Evolutionary conservation across 1,140 invertebrate species (phyloP).

Genomic region (Grapholita molesta): DNA sequence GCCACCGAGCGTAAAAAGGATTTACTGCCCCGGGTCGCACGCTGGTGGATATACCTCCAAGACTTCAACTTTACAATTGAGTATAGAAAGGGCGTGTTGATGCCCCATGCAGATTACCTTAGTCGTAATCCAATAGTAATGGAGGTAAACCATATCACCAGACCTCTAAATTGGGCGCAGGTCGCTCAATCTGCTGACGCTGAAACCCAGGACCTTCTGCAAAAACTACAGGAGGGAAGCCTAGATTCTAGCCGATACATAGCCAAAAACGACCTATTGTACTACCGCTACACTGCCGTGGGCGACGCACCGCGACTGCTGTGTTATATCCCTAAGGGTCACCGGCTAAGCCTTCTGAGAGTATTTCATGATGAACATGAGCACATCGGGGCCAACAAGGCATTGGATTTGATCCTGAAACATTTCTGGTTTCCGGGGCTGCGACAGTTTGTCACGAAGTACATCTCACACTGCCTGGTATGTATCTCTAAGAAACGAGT

Average conservation of each 20-base stretch:
- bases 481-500: slow-evolving; percentile 24
- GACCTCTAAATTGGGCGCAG: slow-evolving; percentile 24
- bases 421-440: too few relatives aligned
- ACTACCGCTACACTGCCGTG: not conserved
- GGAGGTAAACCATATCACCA: slow-evolving; percentile 8
- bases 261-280: slow-evolving; percentile 8
- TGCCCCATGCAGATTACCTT: slow-evolving; percentile 45
- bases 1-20: too few relatives aligned
- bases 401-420: too few relatives aligned
- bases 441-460: slow-evolving; percentile 21
- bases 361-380: too few relatives aligned
- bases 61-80: slow-evolving; percentile 36
- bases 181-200: slow-evolving; percentile 23
- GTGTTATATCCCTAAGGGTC: too few relatives aligned
- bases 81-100: slow-evolving; percentile 41
- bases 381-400: not conserved
- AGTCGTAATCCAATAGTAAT: slow-evolving; percentile 35
- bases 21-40: too few relatives aligned
- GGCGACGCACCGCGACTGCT: too few relatives aligned
- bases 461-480: slow-evolving; percentile 25
- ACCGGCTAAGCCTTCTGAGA: too few relatives aligned
- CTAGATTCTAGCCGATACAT: slow-evolving; percentile 16
- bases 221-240: slow-evolving; percentile 4
- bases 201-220: slow-evolving; percentile 10
- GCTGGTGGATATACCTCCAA: too few relatives aligned